These are phyloP conservation scores for Coracopsis vasa DNA, from an alignment of 2,113 vertebrate genomes.

Conservation along the genomic window DNA sequence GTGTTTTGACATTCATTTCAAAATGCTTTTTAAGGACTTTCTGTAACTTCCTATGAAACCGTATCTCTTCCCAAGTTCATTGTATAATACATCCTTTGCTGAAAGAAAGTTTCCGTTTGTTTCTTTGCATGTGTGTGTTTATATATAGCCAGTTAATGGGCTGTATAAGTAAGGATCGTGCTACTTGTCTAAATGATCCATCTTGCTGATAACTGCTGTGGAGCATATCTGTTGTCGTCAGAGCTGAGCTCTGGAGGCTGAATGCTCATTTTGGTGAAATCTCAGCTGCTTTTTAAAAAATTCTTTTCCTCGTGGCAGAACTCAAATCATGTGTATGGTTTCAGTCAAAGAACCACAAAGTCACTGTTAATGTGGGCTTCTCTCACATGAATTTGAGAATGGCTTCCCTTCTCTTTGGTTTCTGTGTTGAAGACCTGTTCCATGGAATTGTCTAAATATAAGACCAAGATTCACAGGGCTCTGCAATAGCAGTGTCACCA, in stretches of 20 bases:
- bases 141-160: conserved; percentile 2
- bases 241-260: neutral
- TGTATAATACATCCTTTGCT: neutral
- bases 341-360: neutral
- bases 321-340: neutral
- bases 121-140: neutral
- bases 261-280: neutral
- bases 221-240: neutral
- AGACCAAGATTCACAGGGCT: neutral
- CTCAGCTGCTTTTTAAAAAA: neutral
- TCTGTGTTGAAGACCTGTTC: neutral
- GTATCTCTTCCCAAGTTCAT: neutral
- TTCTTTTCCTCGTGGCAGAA: neutral
- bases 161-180: neutral
- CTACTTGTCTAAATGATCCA: neutral
- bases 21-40: neutral
- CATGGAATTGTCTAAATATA: neutral
- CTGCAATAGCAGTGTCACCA: neutral
- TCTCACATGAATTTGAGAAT: neutral
- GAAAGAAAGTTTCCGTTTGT: neutral
- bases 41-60: neutral
- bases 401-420: neutral
- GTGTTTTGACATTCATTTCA: neutral
- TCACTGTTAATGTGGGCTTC: neutral
- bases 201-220: neutral